Evolutionary conservation across 2,888 invertebrate genomes (phyloP), one percentile per base, ranked within the genome.

Genomic region (Muschampia plurimacula): DNA sequence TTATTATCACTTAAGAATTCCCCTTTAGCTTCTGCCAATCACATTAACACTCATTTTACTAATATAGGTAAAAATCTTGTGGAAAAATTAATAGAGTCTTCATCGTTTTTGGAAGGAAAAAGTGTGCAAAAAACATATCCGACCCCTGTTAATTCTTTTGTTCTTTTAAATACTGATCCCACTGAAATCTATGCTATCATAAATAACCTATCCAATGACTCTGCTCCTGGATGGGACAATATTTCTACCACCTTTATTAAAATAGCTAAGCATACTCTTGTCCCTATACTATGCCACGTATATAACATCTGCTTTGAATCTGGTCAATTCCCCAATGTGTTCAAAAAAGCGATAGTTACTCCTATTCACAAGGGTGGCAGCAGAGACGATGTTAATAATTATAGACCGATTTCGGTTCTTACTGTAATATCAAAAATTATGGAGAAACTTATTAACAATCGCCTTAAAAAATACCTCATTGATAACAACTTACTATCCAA

Each of bases 321-420:
- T 13, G 64, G 64, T 7, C 46, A 41, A n/a, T 64, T 64, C 3
- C 64, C 64, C 1, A 41, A 39, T 4, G n/a, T 60, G 2, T 69
- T 66, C 44, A 22, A 44, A 46, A 69, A 41, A 36, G 46, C 36
- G 36, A 52, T 59, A 66, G 12, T 62, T 57, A 72, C 7, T 55
- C 77, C 77, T 74, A 64, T 69, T 75, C n/a, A 64, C 76, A 28
- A 74, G 59, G 5, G 68, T 28, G 64, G 64, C 22, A 28, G 15
- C 28, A 64, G 28, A 64, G 64, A 64, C 46, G 12, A 22, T 22
- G 49, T 69, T n/a, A 36, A 69, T n/a, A 69, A 69, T 7, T 69
- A 69, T 22, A n/a, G 60, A 22, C 69, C 69, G 1, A 67, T 67
- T 5, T 67, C 67, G 8, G 57, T 67, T 28, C 41, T 67, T 10